Conservation (phyloP, 2,797 vertebrate species). For the Pelochelys cantorii region DNA sequence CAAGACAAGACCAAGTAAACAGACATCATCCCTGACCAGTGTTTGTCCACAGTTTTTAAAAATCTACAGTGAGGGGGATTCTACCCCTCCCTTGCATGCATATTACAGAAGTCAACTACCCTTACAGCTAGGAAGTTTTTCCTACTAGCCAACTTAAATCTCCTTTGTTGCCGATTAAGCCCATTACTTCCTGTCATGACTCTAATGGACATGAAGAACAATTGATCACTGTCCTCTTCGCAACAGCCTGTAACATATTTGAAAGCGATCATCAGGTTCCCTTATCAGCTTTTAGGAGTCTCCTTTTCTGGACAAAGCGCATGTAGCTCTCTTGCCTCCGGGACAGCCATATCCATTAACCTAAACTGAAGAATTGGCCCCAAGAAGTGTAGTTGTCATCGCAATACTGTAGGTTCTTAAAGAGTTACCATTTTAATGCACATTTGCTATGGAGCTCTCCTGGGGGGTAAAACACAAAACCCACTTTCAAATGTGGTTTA, state of each 20-base stretch:
- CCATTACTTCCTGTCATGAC: not conserved
- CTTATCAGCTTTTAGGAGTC: slow-evolving; percentile 21
- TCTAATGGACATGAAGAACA: not conserved
- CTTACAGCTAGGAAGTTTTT: not conserved
- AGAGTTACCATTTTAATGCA: slow-evolving; percentile 70
- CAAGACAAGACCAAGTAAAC: not conserved
- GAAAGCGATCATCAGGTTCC: not conserved
- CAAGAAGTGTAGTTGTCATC: not conserved
- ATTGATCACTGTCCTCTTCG: not conserved
- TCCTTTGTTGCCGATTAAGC: not conserved
- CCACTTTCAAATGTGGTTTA: slow-evolving; percentile 60
- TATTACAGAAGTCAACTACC: not conserved
- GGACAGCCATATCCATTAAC: not conserved
- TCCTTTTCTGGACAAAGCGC: not conserved
- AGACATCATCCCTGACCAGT: not conserved
- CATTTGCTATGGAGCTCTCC: slow-evolving; percentile 61
- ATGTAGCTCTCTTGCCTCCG: slow-evolving; percentile 30
- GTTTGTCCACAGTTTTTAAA: not conserved
- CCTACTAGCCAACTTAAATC: not conserved
- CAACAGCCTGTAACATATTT: not conserved
- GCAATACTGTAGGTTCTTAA: slow-evolving; percentile 58
- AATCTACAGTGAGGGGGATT: not conserved
- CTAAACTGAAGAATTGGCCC: slow-evolving; percentile 42
- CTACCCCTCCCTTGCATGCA: not conserved
- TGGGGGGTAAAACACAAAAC: slow-evolving; percentile 66